Base-by-base conservation (phyloP, 2,797 vertebrate species). In the Argya squamiceps region DNA sequence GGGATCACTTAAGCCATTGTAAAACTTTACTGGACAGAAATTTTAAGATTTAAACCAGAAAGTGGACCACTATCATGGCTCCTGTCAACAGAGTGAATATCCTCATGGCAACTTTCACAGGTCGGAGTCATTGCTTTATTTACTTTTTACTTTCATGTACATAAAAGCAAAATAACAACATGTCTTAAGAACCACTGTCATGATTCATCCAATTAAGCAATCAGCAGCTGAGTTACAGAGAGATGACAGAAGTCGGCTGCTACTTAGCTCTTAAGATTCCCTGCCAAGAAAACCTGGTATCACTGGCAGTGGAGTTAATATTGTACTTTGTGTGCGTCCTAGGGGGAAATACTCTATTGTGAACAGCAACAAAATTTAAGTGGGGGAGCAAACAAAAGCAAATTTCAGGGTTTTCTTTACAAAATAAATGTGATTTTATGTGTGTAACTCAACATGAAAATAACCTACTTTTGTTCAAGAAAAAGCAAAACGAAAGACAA, bases 1-100 rank as follows among this genome's bases (percentile, higher is more conserved):
- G 9, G 47, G 36, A 53, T 23, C 0, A 1, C 4, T n/a, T 1
- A 4, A 43, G 11, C 8, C 9, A 18, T 6, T 8, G 0, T 15
- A 75, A 65, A 32, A 34, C 22, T 52, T 11, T 1, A 2, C 16
- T 32, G 24, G 39, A n/a, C 36, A 41, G 24, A 60, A 46, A 47
- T 47, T 62, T 29, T 50, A 71, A 47, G 37, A 6, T 70, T 77
- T 20, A 70, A 50, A 52, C 3, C 23, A 87, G 32, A 53, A 78
- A 56, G 62, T 1, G 6, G 60, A 32, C n/a, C 26, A 32, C 39
- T 65, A 23, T 44, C 2, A 3, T 22, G 43, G 34, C 49, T 43
- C 41, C 16, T n/a, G 32, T 49, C 53, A 60, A 64, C 14, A 49
- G 26, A 56, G 3, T 32, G 43, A 77, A 88, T 63, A 65, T 7